A percentile compares a stretch with the other conserved stretches of the same genome.
Evolutionary conservation across 2,888 invertebrate genomes (phyloP).

Genomic region (Eupithecia subumbrata): DNA sequence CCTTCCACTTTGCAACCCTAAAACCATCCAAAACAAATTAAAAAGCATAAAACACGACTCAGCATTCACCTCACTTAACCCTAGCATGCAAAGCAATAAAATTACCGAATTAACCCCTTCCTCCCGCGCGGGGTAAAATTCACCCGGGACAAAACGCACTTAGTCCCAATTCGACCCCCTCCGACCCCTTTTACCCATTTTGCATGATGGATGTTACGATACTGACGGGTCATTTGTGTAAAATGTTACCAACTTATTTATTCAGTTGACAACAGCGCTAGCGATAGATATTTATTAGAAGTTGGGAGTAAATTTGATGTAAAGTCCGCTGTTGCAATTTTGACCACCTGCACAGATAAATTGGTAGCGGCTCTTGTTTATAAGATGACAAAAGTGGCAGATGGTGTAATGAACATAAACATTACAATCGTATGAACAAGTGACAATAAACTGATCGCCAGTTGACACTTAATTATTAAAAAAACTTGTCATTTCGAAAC

Average conservation of each 20-base stretch:
- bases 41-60: conserved; percentile 78
- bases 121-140: conserved; percentile 44
- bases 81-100: conserved; percentile 66
- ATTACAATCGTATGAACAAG: conserved; percentile 4
- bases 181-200: conserved; percentile 16
- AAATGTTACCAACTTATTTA: conserved; percentile 11
- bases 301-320: not conserved
- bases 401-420: conserved; percentile 22
- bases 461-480: not conserved
- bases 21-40: conserved; percentile 73
- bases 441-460: conserved; percentile 9
- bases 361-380: conserved; percentile 7
- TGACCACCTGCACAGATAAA: conserved; percentile 6
- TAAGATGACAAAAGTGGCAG: conserved; percentile 16
- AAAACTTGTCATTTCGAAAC: not conserved
- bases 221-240: conserved; percentile 34
- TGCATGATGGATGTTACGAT: conserved; percentile 30
- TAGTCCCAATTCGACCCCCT: conserved; percentile 30
- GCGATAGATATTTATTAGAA: not conserved
- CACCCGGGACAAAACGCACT: conserved; percentile 32
- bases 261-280: not conserved
- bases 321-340: not conserved
- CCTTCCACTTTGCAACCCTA: conserved; percentile 47
- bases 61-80: conserved; percentile 71
- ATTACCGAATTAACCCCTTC: conserved; percentile 73